Base-by-base conservation (phyloP, 2,797 vertebrate genomes). In the Epinephelus awoara region DNA sequence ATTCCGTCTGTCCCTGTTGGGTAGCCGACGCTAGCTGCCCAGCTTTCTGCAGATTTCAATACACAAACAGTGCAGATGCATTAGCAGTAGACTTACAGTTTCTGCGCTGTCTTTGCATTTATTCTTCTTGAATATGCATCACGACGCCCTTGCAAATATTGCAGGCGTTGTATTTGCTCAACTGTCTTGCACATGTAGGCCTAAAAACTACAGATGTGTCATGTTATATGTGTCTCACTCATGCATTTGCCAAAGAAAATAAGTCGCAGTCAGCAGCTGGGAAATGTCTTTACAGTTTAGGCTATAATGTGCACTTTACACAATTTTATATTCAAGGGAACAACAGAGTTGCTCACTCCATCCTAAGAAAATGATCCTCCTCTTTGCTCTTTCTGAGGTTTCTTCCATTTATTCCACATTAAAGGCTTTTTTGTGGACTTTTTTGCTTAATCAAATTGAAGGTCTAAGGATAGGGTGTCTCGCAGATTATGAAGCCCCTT, bases 21-120 rank as follows among this genome's bases (percentile, higher is more conserved):
- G 21, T 42, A 42, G 50, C 51, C 44, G 42, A 42, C 50, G 1
- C n/a, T 42, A 25, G 21, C 34, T 21, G 23, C 7, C 63, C 27
- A 38, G 64, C 49, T 42, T 50, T 67, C 21, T 67, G 65, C 50
- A 54, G 49, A 11, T 40, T 42, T 54, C 50, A 18, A 21, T 25
- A 67, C 34, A 67, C 49, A 42, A 54, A 42, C 29, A 50, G 38
- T 38, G 47, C 65, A 25, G 38, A 67, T 44, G 2, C 27, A 13
- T 67, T 46, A 56, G 40, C 44, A 44, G 50, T 19, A 51, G 21
- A 44, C 50, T 18, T 52, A 1, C 64, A 52, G 29, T 21, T 66
- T 21, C 21, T 42, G 21, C 50, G n/a, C n/a, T 23, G 47, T 66
- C 6, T 50, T 46, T 23, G 64, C 47, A 49, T 49, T 49, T 49